Conservation (phyloP, 2,888 invertebrate genomes). For the Parnassius orleans region DNA sequence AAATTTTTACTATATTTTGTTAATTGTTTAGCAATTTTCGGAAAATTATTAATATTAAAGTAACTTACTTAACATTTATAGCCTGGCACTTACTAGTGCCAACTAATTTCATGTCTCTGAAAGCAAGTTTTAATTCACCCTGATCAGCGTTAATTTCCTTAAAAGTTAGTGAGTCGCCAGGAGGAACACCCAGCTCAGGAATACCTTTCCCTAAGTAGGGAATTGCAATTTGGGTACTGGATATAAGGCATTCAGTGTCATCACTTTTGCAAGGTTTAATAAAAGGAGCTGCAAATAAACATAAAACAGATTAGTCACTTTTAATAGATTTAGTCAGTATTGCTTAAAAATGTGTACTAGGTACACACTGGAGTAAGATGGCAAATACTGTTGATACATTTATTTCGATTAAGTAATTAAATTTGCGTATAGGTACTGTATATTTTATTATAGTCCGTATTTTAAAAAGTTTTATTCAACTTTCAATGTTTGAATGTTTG, state of each 20-base stretch:
- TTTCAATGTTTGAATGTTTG: too few species aligned
- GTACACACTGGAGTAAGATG: too few species aligned
- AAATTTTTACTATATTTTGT: too few species aligned
- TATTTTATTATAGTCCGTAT: too few species aligned
- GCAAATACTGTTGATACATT: too few species aligned
- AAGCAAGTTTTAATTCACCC: conserved; percentile 36
- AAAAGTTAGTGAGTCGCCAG: conserved; percentile 39
- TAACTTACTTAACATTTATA: conserved; percentile 40
- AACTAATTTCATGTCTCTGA: conserved; percentile 34
- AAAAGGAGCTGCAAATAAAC: conserved; percentile 35
- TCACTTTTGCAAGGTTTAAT: conserved; percentile 40
- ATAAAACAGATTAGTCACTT: background rate
- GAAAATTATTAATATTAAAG: background rate
- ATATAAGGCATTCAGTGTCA: conserved; percentile 38
- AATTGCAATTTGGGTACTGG: conserved; percentile 36
- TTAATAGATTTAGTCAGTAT: too few species aligned
- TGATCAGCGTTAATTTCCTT: conserved; percentile 34
- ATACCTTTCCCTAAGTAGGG: conserved; percentile 36
- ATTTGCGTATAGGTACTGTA: too few species aligned
- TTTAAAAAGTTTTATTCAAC: too few species aligned
- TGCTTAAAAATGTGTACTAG: too few species aligned
- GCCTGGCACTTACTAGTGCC: conserved; percentile 37
- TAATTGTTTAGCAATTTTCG: too few species aligned
- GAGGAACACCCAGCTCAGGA: conserved; percentile 33
- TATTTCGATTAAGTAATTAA: too few species aligned